Percentiles rank a stretch among this genome's conserved stretches.
These are phyloP conservation scores for Mesocricetus auratus DNA, from an alignment of 2,113 vertebrate species.

Conservation along the genomic window DNA sequence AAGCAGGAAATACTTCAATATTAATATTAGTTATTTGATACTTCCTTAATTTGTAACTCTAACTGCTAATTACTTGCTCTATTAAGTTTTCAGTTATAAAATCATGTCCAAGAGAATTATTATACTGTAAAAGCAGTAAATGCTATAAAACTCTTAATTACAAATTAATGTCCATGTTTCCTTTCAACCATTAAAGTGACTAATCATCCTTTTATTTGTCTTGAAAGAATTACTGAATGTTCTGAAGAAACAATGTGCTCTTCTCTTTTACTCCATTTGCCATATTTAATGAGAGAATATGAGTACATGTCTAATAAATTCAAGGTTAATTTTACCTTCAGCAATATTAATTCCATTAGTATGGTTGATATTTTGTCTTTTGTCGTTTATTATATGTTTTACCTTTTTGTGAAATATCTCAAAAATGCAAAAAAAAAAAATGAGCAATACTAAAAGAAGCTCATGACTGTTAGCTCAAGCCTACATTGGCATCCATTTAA, in stretches of 20 bases:
- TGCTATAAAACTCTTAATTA: slow-evolving; percentile 61
- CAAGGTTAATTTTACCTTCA: neutral
- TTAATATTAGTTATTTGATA: slow-evolving; percentile 60
- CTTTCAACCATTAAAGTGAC: slow-evolving; percentile 35
- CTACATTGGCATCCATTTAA: neutral
- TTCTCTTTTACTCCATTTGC: neutral
- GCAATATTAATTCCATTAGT: neutral
- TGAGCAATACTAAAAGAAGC: neutral
- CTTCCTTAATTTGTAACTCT: slow-evolving; percentile 53
- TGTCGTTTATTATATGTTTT: neutral
- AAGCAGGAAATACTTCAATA: slow-evolving; percentile 50
- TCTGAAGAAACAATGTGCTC: neutral
- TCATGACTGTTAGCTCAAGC: neutral
- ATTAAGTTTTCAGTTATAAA: slow-evolving; percentile 70
- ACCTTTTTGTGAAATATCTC: neutral
- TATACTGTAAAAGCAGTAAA: slow-evolving; percentile 46
- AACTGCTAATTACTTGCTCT: slow-evolving; percentile 69
- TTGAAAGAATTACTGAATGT: slow-evolving; percentile 7
- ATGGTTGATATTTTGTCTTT: no score
- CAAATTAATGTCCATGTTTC: slow-evolving; percentile 56
- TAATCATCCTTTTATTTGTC: slow-evolving; percentile 24
- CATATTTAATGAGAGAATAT: neutral
- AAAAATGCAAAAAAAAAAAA: neutral
- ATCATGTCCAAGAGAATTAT: slow-evolving; percentile 38
- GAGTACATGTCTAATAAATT: slow-evolving; percentile 35